Conservation (phyloP, 2,113 vertebrate genomes). For the Pseudonaja textilis region DNA sequence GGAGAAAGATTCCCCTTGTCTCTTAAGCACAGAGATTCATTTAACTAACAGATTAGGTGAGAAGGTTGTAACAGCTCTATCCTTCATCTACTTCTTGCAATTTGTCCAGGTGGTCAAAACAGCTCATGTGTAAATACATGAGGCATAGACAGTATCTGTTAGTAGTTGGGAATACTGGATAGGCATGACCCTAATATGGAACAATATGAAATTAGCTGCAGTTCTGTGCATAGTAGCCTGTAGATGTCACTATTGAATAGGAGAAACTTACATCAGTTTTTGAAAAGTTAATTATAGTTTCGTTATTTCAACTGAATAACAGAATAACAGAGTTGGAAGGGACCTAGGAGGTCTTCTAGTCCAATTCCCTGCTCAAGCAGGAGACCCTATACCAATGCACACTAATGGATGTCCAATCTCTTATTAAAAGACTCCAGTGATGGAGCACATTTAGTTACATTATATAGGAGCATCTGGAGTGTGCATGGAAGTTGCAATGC, state of each 20-base stretch:
- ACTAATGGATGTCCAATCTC: not conserved
- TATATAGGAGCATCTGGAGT: not conserved
- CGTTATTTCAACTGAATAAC: not conserved
- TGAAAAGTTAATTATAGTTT: not conserved
- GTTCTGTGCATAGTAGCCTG: not conserved
- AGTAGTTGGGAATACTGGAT: not conserved
- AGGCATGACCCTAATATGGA: not conserved
- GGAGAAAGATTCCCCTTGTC: not conserved
- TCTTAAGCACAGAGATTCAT: not conserved
- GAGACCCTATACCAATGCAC: not conserved
- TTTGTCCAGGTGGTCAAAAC: not conserved
- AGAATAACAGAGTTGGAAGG: not conserved
- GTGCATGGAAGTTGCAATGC: not conserved
- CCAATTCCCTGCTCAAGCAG: not conserved
- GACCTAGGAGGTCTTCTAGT: not conserved
- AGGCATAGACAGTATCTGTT: not conserved
- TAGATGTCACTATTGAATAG: slow-evolving; percentile 27
- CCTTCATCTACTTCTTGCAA: not conserved
- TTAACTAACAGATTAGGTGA: not conserved
- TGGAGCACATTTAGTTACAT: not conserved
- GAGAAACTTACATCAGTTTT: not conserved
- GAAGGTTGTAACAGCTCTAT: not conserved
- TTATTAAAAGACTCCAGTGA: not conserved
- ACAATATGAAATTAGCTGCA: not conserved
- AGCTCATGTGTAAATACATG: not conserved